phyloP scores from a whole-genome alignment of 2,888 invertebrate genomes.

The Athripsodes cinereus region DNA sequence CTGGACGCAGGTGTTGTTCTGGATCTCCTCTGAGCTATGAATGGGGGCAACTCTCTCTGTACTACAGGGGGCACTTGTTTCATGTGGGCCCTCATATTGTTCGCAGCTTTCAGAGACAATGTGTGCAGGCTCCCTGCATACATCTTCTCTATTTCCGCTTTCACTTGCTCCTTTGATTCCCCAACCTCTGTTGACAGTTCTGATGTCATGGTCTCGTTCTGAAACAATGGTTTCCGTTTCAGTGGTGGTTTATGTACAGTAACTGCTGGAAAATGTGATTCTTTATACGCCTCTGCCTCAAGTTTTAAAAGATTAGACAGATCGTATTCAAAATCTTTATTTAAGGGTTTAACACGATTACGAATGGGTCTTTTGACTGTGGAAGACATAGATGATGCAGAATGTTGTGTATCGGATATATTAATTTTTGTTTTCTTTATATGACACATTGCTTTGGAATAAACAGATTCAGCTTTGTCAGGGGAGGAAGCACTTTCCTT shows the following conservation, averaged over 20 bases:
- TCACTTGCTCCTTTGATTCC: conserved; percentile 10
- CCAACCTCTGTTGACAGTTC: conserved; percentile 14
- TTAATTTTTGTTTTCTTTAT: not conserved
- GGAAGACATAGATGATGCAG: conserved; percentile 31
- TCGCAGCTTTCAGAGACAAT: conserved; percentile 39
- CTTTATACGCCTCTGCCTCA: conserved; percentile 44
- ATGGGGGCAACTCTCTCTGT: conserved; percentile 18
- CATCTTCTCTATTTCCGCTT: conserved; percentile 30
- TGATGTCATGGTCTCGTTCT: conserved; percentile 22
- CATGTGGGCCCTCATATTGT: conserved; percentile 38
- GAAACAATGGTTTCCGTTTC: conserved; percentile 28
- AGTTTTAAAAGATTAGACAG: conserved; percentile 52
- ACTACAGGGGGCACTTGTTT: conserved; percentile 23
- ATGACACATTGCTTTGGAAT: too few relatives aligned
- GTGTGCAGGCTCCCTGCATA: conserved; percentile 40
- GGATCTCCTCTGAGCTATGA: conserved; percentile 13
- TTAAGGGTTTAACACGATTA: conserved; percentile 57
- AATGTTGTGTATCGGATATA: conserved; percentile 18
- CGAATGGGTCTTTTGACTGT: conserved; percentile 52
- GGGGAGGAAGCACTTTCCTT: not conserved
- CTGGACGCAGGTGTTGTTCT: not conserved
- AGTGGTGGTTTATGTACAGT: conserved; percentile 24
- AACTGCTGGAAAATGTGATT: conserved; percentile 19
- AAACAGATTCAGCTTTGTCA: too few relatives aligned
- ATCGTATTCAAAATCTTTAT: conserved; percentile 69